A percentile compares a stretch with the other conserved stretches of the same genome.
Conservation (phyloP, 2,797 vertebrate species). For the Lacerta viridis region DNA sequence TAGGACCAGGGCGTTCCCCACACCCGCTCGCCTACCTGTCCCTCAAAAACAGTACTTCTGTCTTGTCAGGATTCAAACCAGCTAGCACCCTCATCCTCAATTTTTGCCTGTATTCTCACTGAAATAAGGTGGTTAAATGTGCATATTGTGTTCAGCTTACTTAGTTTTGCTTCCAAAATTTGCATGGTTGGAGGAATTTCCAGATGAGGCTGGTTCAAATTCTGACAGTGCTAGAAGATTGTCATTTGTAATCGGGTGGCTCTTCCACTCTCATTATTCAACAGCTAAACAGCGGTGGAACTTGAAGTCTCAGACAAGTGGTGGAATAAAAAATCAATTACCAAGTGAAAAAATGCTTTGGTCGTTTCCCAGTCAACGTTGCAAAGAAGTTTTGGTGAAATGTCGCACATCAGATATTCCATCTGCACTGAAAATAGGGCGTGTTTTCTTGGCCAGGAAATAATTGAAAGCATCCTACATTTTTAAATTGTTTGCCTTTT, state of each 20-base stretch:
- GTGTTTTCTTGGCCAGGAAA: too few species aligned
- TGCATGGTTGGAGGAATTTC: neutral
- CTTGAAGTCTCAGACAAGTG: neutral
- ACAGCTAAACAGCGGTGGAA: neutral
- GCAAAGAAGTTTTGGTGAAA: neutral
- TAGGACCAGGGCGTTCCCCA: too few species aligned
- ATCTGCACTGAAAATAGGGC: neutral
- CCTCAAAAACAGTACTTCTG: too few species aligned
- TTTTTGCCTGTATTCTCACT: neutral
- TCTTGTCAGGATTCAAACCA: neutral
- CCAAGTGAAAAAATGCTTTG: neutral
- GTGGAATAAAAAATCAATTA: neutral
- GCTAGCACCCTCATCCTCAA: rapidly evolving
- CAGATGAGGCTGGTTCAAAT: neutral
- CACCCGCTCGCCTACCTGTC: too few species aligned
- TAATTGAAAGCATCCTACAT: neutral
- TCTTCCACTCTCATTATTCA: neutral
- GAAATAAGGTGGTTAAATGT: neutral
- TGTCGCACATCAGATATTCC: neutral
- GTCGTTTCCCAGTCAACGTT: neutral
- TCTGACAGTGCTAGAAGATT: neutral
- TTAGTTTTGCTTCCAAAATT: neutral
- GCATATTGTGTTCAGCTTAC: neutral
- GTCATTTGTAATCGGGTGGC: neutral
- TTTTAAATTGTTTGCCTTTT: too few species aligned